Base-by-base conservation (phyloP, 2,797 vertebrate genomes). In the Lagodon rhomboides region DNA sequence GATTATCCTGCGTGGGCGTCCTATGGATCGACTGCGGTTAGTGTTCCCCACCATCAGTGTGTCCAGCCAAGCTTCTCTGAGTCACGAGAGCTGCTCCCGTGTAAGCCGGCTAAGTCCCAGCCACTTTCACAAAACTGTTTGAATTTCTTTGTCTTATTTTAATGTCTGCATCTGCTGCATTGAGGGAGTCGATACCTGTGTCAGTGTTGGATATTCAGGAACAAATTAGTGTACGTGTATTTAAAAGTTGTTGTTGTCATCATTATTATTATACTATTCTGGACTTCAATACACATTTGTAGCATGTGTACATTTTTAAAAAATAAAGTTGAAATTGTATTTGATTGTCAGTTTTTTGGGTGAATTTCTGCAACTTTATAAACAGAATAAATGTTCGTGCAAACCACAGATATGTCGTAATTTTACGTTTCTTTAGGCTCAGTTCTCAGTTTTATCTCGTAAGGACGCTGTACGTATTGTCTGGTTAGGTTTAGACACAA, bases 51-150 rank as follows among this genome's bases (percentile, higher is more conserved):
- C 30, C 11, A 79, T 43, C 47, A 71, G 2, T 51, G 62, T 27
- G 68, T 77, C 62, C 68, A 23, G 63, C 63, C 46, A 20, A 69
- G 66, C 50, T 54, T 60, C 20, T 77, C 41, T 78, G 80, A 75
- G 60, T 79, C 69, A 54, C 66, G 34, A 80, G 66, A 68, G 54
- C 64, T 75, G 75, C 47, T 83, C 54, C n/a, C 22, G 23, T 41
- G 54, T 59, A 56, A 75, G 27, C 20, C 11, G 59, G 25, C 1
- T 56, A 23, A 82, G 73, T 73, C 30, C 18, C 38, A 65, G 55
- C n/a, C 70, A 58, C 54, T 67, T 62, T 72, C 17, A 75, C 25
- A 46, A 13, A 61, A 38, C 20, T 63, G 18, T 44, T 30, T 10
- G 12, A 4, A 0, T 22, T 53, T 60, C 18, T 41, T 16, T 12